Conservation (phyloP, 2,113 vertebrate species). For the Esox niger region DNA sequence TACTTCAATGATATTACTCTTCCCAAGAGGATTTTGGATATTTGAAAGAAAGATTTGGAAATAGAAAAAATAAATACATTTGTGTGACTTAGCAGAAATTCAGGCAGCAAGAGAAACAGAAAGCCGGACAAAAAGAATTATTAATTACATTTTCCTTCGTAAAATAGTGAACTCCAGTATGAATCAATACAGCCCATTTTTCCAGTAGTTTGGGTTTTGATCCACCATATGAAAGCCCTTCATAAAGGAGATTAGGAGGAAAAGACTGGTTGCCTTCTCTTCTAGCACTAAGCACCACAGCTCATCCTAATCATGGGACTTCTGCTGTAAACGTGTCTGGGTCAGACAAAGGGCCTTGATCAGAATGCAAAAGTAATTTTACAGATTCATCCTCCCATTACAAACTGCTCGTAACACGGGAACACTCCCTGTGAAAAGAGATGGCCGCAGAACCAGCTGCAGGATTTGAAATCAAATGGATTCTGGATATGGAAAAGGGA, state of each 20-base stretch:
- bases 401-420: too few relatives aligned
- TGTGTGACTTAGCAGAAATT: not conserved
- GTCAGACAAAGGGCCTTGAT: not conserved
- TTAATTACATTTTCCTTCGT: not conserved
- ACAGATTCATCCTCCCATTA: too few relatives aligned
- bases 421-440: too few relatives aligned
- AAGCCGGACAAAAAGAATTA: slow-evolving; percentile 2
- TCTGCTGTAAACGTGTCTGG: not conserved
- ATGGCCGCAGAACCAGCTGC: too few relatives aligned
- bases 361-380: not conserved
- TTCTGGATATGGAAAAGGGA: too few relatives aligned
- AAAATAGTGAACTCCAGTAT: not conserved
- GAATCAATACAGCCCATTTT: not conserved
- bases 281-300: slow-evolving; percentile 6
- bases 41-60: too few relatives aligned
- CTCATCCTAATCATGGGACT: not conserved
- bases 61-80: too few relatives aligned
- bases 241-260: not conserved
- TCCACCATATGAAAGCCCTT: not conserved
- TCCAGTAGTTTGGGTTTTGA: not conserved
- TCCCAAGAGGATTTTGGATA: too few relatives aligned
- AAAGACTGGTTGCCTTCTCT: not conserved
- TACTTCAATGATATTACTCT: too few relatives aligned
- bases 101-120: not conserved
- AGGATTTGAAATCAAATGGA: too few relatives aligned